Evolutionary conservation across 2,888 invertebrate species (phyloP), one percentile per base, ranked within the genome.

Genomic region (Poecilobothrus nobilitatus): DNA sequence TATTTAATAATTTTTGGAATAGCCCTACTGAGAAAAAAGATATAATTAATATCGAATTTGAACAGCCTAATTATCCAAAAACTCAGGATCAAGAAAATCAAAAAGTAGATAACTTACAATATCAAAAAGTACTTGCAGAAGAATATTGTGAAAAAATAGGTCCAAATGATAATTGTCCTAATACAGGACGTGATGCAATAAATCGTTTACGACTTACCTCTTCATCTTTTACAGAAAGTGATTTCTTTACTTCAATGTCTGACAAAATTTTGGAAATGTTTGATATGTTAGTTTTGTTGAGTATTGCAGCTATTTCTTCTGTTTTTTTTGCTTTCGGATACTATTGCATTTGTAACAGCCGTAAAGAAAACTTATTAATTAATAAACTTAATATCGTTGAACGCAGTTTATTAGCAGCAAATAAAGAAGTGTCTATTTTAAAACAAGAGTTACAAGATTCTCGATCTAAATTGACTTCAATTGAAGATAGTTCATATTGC

Each of bases 271-370:
- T 82, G 62, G 80, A 81, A 37, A 74, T 78, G 66, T 84, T 84
- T 72, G 82, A 86, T 21, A 74, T 86, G 2, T 76, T 89, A 18
- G 84, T 87, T 1, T 88, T 86, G 77, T 81, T 89, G 44, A 76
- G 84, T 18, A 85, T 91, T 66, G 88, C 90, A n/a, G 89, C 91
- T 4, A 81, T 86, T n/a, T 87, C 91, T 0, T 87, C 90, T 0
- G 82, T 92, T 9, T 79, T 91, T 67, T 92, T 93, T 76, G 86
- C 88, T 21, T 84, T 92, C 70, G 90, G 91, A 27, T 90, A 91
- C 80, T 89, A 91, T 78, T 89, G 89, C 74, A 87, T 92, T 71
- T 91, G 91, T 80, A 91, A 89, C 76, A 87, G 85, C 75, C 86
- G 88, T 72, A 86, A 89, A 75, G 91, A 91, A 76, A 85, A 87